Evolutionary conservation across 2,113 vertebrate species (phyloP), one percentile per base, ranked within the genome.

Genomic region (Psephotus haematonotus): DNA sequence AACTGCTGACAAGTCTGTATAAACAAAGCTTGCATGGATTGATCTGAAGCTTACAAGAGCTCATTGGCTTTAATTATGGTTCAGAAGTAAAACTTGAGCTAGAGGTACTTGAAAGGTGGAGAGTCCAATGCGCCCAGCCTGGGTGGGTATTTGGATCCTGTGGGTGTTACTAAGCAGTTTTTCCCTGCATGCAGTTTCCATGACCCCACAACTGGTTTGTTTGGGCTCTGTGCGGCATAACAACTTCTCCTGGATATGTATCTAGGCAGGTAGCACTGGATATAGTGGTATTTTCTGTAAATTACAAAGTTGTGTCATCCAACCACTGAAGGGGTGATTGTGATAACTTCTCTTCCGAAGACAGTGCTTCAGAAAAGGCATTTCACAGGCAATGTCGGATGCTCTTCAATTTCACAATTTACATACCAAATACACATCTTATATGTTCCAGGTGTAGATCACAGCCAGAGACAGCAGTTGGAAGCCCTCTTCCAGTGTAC

Each of bases 1-100:
- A 88, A 74, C n/a, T 69, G 83, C 77, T 87, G 88, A 90, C 90
- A 94, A 52, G 68, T 77, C 76, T 94, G 86, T 28, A 67, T 90
- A 93, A 92, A 87, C 81, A 87, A 25, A 68, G 52, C 41, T 63
- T 70, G 35, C 12, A 12, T 43, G 52, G 41, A 37, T 60, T 62
- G 76, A 49, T 82, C 69, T 57, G 92, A 74, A 60, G 82, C 68
- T 95, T 64, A 74, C 37, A 62, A 79, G 52, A 82, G 76, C 59
- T 77, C 37, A 2, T 82, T 85, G 83, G 57, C 35, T 88, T 67
- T 50, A 75, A 80, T 84, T 57, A 39, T 10, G 46, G 47, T 15
- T 78, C 81, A 92, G 64, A 70, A 87, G 43, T 17, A 82, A 92
- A 91, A 82, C 49, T 28, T 6, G 69, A 68, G 64, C 44, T 57